Evolutionary conservation across 2,113 vertebrate species (phyloP).

Genomic region (Piliocolobus tephrosceles): DNA sequence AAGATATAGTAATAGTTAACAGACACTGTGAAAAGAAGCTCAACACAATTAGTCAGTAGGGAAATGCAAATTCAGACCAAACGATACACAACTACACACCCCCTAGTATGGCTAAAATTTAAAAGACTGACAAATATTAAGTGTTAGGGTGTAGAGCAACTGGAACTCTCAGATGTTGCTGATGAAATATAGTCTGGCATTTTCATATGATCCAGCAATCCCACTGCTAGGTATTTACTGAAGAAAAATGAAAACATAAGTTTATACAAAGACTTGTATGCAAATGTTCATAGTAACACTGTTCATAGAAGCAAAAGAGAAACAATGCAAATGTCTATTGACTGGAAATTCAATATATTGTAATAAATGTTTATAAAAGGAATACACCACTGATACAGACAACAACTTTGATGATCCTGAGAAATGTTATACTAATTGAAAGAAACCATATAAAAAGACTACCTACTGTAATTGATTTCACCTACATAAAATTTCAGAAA

Average conservation of each 20-base stretch:
- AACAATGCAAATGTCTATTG: neutral
- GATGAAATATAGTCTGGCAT: neutral
- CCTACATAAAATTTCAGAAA: neutral
- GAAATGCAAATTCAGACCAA: neutral
- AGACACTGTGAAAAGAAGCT: neutral
- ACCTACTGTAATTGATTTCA: neutral
- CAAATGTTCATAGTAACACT: neutral
- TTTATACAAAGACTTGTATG: neutral
- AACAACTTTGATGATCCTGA: neutral
- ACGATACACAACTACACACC: neutral
- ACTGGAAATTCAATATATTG: neutral
- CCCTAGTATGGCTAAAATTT: neutral
- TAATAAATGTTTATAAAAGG: neutral
- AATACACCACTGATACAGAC: neutral
- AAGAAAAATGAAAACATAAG: neutral
- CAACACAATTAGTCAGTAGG: too few species aligned
- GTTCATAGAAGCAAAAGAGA: neutral
- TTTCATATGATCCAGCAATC: neutral
- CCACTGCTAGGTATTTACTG: neutral
- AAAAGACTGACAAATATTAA: neutral
- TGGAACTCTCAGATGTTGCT: neutral
- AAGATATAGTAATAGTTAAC: neutral
- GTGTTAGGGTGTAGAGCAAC: neutral
- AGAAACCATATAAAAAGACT: neutral
- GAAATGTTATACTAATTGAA: neutral